phyloP scores from a whole-genome alignment of 2,113 vertebrate species.

The Dermatemys mawii region DNA sequence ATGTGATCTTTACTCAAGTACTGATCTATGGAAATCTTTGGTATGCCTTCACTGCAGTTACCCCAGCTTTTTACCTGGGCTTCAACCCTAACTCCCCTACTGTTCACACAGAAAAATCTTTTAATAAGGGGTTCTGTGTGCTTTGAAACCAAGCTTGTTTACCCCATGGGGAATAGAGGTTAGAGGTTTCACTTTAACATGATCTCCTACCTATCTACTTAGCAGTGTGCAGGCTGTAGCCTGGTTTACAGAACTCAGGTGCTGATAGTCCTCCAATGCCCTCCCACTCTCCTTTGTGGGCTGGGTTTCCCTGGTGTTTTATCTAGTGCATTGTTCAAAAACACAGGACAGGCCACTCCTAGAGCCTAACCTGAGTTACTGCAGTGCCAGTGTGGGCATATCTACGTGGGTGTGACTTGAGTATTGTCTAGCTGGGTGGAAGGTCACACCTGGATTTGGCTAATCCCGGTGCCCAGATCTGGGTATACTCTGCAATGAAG shows the following conservation, averaged over 20 bases:
- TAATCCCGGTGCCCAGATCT: neutral
- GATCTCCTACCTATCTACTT: neutral
- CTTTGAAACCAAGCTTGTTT: neutral
- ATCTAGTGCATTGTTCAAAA: neutral
- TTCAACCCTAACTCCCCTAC: neutral
- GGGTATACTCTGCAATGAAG: neutral
- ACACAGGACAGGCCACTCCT: neutral
- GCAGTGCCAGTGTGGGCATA: neutral
- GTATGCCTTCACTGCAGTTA: neutral
- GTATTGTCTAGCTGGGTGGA: neutral
- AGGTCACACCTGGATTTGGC: neutral
- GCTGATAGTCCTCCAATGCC: neutral
- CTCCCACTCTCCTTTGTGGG: neutral
- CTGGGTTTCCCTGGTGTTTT: neutral
- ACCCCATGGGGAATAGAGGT: neutral
- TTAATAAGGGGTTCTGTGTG: neutral
- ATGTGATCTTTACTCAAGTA: accelerated
- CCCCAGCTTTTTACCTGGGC: neutral
- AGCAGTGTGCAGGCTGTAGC: neutral
- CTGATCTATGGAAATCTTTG: neutral
- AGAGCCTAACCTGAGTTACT: neutral
- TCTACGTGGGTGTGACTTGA: neutral
- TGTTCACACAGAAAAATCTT: neutral
- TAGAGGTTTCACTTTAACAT: neutral
- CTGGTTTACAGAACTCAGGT: neutral